phyloP scores from a whole-genome alignment of 2,797 vertebrate genomes.

The Pteronotus mesoamericanus region DNA sequence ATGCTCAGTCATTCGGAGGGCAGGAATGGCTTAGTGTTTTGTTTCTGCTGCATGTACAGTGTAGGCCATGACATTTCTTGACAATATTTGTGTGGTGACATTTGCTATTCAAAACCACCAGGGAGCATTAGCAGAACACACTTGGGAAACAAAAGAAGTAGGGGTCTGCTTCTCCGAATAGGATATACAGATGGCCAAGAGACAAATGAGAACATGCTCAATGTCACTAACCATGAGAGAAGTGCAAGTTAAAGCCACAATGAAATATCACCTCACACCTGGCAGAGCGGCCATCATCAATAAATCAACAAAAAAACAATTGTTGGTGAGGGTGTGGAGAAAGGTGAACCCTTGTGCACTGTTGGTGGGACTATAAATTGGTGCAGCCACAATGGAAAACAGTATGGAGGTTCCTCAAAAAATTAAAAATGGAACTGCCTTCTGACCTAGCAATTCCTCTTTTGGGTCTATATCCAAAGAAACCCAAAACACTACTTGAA shows the following conservation, averaged over 20 bases:
- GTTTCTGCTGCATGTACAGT: not conserved
- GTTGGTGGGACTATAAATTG: not conserved
- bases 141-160: slow-evolving; percentile 37
- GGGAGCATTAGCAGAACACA: slow-evolving; percentile 41
- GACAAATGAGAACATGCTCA: not conserved
- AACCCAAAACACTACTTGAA: not conserved
- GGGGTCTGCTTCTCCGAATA: not conserved
- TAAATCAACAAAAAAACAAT: not conserved
- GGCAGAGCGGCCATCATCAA: not conserved
- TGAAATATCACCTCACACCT: not conserved
- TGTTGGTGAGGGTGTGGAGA: not conserved
- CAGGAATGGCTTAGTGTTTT: not conserved
- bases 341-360: not conserved
- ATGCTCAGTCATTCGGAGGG: slow-evolving; percentile 8
- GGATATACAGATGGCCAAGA: not conserved
- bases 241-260: not conserved
- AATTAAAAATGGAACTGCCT: not conserved
- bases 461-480: too few species aligned
- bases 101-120: slow-evolving; percentile 44
- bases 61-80: not conserved
- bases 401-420: not conserved
- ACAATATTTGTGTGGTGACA: not conserved
- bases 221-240: not conserved
- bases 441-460: too few species aligned
- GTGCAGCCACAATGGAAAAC: not conserved